phyloP scores from a whole-genome alignment of 2,888 invertebrate genomes.

The Myopa tessellatipennis region DNA sequence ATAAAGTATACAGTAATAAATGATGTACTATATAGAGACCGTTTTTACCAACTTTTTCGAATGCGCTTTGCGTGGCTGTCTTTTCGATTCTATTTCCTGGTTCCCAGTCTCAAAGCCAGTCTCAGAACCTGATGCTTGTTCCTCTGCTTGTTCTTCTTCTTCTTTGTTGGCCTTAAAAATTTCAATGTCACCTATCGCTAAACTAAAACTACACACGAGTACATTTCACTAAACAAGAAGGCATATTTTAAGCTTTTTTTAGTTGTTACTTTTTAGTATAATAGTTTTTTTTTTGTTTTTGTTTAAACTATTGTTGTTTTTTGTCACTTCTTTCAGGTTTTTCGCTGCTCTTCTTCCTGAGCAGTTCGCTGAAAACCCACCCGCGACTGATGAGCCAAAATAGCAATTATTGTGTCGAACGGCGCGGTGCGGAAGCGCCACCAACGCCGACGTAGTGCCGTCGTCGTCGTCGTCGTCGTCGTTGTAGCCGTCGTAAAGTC shows the following conservation, averaged over 20 bases:
- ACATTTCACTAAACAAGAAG: too few species aligned
- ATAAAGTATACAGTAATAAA: too few species aligned
- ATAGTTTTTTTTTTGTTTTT: not conserved
- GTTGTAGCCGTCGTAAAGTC: not conserved
- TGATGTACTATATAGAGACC: too few species aligned
- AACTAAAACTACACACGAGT: too few species aligned
- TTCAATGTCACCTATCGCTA: too few species aligned
- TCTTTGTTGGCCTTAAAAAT: too few species aligned
- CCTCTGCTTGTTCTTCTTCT: too few species aligned
- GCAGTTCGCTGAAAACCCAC: not conserved
- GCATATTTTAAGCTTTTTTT: not conserved
- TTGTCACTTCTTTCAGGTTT: not conserved
- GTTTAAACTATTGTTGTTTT: not conserved
- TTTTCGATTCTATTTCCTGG: too few species aligned
- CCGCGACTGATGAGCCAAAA: conserved; percentile 31
- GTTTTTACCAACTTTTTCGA: too few species aligned
- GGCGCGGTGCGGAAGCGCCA: conserved; percentile 25
- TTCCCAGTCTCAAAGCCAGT: too few species aligned
- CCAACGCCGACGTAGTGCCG: not conserved
- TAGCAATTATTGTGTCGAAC: conserved; percentile 34
- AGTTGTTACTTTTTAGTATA: not conserved
- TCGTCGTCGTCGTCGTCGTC: not conserved
- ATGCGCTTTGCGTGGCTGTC: too few species aligned
- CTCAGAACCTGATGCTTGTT: too few species aligned
- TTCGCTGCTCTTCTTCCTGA: not conserved